These are phyloP conservation scores for Scopus umbretta DNA, from an alignment of 2,113 vertebrate species.

Conservation along the genomic window DNA sequence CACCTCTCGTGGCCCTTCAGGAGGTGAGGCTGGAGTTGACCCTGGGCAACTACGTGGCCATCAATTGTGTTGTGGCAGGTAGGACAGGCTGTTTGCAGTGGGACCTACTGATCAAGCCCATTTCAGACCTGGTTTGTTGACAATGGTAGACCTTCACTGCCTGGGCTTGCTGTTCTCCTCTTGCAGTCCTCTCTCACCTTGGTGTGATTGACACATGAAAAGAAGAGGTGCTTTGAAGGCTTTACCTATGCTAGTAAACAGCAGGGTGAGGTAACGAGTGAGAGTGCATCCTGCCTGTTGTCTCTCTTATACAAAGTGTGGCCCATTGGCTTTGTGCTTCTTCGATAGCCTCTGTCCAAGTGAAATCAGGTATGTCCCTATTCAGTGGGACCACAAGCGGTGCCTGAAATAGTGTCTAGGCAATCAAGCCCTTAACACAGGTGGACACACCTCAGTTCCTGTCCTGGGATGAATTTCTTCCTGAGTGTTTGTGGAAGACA, in stretches of 20 bases:
- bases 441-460: background rate
- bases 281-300: background rate
- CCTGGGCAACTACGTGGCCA: fast-evolving
- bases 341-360: background rate
- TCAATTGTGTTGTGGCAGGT: background rate
- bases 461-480: background rate
- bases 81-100: background rate
- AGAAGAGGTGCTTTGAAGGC: background rate
- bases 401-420: background rate
- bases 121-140: background rate
- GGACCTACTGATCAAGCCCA: background rate
- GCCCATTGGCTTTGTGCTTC: background rate
- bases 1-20: background rate
- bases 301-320: background rate
- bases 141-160: background rate
- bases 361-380: background rate
- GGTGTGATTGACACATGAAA: background rate
- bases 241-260: background rate
- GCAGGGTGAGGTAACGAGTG: background rate
- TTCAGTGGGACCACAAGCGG: background rate
- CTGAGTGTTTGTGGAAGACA: background rate
- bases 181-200: background rate
- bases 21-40: background rate
- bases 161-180: background rate
- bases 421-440: background rate